phyloP scores from a whole-genome alignment of 2,888 invertebrate species.

The Pachydiplax longipennis region DNA sequence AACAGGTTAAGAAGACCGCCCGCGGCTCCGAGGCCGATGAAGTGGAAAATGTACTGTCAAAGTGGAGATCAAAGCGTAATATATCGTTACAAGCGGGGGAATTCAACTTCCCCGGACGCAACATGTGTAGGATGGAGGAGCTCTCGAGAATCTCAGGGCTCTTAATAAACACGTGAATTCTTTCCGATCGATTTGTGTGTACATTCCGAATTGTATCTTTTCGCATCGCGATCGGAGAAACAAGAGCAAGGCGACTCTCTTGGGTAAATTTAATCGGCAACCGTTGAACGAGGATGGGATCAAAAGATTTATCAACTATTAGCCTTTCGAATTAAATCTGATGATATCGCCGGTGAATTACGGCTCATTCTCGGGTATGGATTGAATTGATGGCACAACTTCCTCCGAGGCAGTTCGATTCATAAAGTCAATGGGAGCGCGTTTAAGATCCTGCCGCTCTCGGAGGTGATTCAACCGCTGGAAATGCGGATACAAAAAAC shows the following conservation, averaged over 20 bases:
- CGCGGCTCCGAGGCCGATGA: slow-evolving; percentile 28
- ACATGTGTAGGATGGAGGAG: slow-evolving; percentile 10
- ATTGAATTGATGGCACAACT: too few relatives aligned
- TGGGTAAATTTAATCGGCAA: not conserved
- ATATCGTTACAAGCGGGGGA: slow-evolving; percentile 8
- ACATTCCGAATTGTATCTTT: not conserved
- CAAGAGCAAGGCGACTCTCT: not conserved
- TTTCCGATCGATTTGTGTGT: not conserved
- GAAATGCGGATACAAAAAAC: not conserved
- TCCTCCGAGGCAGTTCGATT: too few relatives aligned
- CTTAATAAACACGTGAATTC: slow-evolving; percentile 41
- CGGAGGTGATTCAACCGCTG: too few relatives aligned
- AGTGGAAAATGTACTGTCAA: slow-evolving; percentile 39
- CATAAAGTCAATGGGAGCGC: too few relatives aligned
- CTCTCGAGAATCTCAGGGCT: not conserved
- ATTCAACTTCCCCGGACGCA: slow-evolving; percentile 30
- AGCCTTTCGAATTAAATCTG: too few relatives aligned
- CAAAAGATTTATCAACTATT: not conserved
- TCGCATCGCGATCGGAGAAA: not conserved
- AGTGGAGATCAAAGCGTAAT: slow-evolving; percentile 33
- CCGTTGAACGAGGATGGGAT: not conserved
- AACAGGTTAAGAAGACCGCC: slow-evolving; percentile 37
- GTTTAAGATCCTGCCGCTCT: too few relatives aligned
- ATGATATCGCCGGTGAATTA: too few relatives aligned
- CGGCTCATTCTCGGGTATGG: too few relatives aligned